Evolutionary conservation across 2,113 vertebrate genomes (phyloP).

Genomic region (Cebus imitator): DNA sequence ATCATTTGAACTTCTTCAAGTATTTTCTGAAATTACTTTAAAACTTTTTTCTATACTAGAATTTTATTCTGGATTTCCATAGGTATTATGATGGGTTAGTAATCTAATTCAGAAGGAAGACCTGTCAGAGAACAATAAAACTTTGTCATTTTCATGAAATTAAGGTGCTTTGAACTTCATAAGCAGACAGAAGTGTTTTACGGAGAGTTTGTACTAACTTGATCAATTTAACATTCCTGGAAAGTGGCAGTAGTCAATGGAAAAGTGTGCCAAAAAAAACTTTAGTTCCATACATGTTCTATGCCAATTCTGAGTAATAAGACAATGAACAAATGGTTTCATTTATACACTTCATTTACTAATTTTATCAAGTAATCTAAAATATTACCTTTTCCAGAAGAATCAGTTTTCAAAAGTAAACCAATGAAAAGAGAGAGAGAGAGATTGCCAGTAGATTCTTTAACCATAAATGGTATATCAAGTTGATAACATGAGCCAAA

Average conservation of each 20-base stretch:
- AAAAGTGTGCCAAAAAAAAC: neutral
- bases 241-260: neutral
- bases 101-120: slow-evolving; percentile 33
- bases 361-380: slow-evolving; percentile 5
- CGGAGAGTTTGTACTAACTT: neutral
- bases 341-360: slow-evolving; percentile 29
- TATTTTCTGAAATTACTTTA: slow-evolving; percentile 12
- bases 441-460: neutral
- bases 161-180: slow-evolving; percentile 37
- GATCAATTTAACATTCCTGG: slow-evolving; percentile 29
- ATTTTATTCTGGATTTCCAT: slow-evolving; percentile 27
- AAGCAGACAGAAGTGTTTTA: slow-evolving; percentile 59
- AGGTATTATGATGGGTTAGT: neutral
- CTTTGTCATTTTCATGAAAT: slow-evolving; percentile 11
- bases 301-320: neutral
- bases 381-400: slow-evolving; percentile 19
- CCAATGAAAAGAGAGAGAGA: neutral
- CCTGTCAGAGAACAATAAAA: slow-evolving; percentile 27
- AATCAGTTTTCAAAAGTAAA: neutral
- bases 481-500: neutral
- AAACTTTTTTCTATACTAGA: neutral
- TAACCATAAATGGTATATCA: neutral
- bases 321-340: slow-evolving; percentile 29
- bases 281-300: neutral
- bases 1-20: neutral